Base-by-base conservation (phyloP, 1,140 invertebrate species). In the Eulimnadia texana region DNA sequence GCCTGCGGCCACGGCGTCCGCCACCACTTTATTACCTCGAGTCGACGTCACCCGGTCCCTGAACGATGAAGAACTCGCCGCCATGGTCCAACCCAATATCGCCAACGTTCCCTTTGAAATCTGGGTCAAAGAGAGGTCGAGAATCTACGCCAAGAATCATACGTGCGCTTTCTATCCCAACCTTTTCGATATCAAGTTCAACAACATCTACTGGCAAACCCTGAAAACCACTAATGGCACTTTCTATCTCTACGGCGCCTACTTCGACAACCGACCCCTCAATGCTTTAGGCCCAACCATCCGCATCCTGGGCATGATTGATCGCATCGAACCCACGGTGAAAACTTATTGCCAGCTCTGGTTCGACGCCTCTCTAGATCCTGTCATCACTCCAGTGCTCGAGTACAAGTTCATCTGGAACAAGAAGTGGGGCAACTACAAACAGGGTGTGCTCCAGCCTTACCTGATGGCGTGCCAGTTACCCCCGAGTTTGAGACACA, bases 331-430 rank as follows among this genome's bases (percentile, higher is more conserved):
- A 71, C 90, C 90, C 0, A 83, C 79, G 27, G 79, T 91, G 1
- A 82, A 82, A 63, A 89, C 87, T 0, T 84, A 83, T 69, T 95
- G 91, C 68, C 88, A 92, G 68, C 79, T 94, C 61, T 94, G 91
- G 91, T 93, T 89, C 72, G 86, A 90, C 50, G 82, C 83, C 20
- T 81, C 85, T 63, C 84, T 83, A 62, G 84, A 86, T 64, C 85
- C 85, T 10, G 82, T 85, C 2, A 80, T 93, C 22, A 81, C 88
- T 2, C 66, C 66, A 61, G 82, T 81, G 2, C 80, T 88, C 60
- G 89, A 92, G 71, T 94, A 93, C 73, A 93, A 92, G 68, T 93
- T 93, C 70, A 88, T 93, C 64, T 95, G 91, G 91, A 89, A 90
- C 70, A 83, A 84, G 58, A 92, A 91, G 71, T 94, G 90, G 90